Evolutionary conservation across 2,113 vertebrate genomes (phyloP).

Genomic region (Halcyon senegalensis): DNA sequence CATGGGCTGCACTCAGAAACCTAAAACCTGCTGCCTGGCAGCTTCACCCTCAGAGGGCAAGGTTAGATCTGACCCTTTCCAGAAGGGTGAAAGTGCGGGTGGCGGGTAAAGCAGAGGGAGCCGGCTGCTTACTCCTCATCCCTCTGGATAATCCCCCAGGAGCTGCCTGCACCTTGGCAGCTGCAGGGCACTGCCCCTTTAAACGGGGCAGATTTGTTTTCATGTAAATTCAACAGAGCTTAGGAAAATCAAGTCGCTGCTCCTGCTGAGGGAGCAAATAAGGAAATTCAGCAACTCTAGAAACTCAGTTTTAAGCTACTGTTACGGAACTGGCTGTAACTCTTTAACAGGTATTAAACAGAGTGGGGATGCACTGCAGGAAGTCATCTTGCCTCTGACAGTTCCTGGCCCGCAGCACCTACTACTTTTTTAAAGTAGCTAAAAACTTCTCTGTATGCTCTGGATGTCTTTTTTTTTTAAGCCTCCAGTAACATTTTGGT

Average conservation of each 20-base stretch:
- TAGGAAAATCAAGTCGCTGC: conserved; percentile 13
- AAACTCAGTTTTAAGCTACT: background rate
- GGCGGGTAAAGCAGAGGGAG: background rate
- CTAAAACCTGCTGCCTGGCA: background rate
- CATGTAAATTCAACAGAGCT: background rate
- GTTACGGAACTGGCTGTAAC: background rate
- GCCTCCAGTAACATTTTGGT: background rate
- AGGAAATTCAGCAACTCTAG: background rate
- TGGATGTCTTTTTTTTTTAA: background rate
- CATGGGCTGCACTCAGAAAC: background rate
- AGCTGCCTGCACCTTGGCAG: background rate
- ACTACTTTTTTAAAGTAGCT: background rate
- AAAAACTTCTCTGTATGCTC: background rate
- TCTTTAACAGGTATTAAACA: background rate
- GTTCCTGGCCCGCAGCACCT: background rate
- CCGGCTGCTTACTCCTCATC: background rate
- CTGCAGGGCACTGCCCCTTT: background rate
- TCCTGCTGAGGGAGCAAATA: background rate
- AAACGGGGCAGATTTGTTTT: background rate
- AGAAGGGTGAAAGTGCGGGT: background rate
- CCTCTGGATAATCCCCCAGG: background rate
- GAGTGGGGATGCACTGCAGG: background rate
- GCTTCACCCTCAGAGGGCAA: background rate
- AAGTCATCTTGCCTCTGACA: background rate
- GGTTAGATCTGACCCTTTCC: background rate